Evolutionary conservation across 2,888 invertebrate genomes (phyloP).

Genomic region (Drosophila siamana): DNA sequence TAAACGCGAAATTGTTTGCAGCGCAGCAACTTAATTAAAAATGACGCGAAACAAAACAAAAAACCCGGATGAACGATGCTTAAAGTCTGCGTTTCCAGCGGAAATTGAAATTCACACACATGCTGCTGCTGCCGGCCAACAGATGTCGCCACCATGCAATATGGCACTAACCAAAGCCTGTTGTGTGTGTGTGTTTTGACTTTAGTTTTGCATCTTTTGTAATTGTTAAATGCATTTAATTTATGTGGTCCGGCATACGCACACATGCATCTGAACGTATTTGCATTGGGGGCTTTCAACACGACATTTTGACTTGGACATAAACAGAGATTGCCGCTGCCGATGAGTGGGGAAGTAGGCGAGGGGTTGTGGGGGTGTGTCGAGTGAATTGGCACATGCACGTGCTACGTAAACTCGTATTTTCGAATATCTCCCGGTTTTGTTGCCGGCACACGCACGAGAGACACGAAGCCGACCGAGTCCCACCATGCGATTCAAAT

Average conservation of each 20-base stretch:
- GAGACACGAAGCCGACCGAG: constrained; percentile 61
- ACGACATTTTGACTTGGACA: constrained; percentile 31
- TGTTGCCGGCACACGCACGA: constrained; percentile 52
- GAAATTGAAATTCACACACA: constrained; percentile 67
- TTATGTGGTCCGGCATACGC: no score
- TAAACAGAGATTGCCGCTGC: background rate
- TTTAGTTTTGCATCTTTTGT: constrained; percentile 62
- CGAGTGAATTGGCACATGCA: constrained; percentile 21
- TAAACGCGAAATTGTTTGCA: constrained; percentile 12
- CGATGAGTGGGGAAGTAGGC: background rate
- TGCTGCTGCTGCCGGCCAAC: constrained; percentile 50
- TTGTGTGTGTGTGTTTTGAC: constrained; percentile 41
- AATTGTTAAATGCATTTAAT: constrained; percentile 72
- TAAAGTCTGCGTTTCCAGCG: constrained; percentile 41
- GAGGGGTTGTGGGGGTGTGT: background rate
- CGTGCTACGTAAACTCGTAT: constrained; percentile 60
- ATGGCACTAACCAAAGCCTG: constrained; percentile 3
- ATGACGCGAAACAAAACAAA: constrained; percentile 19
- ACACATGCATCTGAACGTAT: constrained; percentile 29
- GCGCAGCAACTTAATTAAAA: constrained; percentile 46
- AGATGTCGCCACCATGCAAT: constrained; percentile 59
- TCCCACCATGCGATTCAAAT: constrained; percentile 65
- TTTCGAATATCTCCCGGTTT: constrained; percentile 42
- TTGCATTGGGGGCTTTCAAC: constrained; percentile 65
- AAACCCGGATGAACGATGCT: constrained; percentile 39